Evolutionary conservation across 2,888 invertebrate genomes (phyloP), one percentile per base, ranked within the genome.

Genomic region (Cryptus armator): DNA sequence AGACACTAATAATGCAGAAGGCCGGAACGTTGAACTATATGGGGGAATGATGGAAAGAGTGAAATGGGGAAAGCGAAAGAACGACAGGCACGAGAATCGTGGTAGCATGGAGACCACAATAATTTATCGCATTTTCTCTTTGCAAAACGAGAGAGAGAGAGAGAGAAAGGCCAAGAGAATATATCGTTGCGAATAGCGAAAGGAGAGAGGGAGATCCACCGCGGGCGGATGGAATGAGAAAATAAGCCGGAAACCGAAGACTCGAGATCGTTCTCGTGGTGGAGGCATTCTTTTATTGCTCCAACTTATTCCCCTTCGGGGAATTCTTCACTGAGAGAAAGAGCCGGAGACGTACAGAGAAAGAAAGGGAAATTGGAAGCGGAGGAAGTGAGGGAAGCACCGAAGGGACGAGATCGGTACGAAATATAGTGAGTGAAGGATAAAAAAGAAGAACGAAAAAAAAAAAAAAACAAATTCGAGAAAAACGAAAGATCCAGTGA

Each of bases 81-180:
- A 53, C 48, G 66, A 81, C 64, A 59, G 66, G 32, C 37, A 75
- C 10, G 74, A 53, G 74, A 76, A 77, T 68, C 77, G 62, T 5
- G 24, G 51, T 9, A 37, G 80, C 67, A 81, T 12, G 32, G 75
- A 82, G 67, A 48, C 43, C 79, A 37, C 78, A 82, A 78, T 82
- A 85, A 82, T 85, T 85, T 79, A 85, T 85, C 74, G 75, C 59
- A 85, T 81, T 82, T 79, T 75, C 81, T 71, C 79, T 56, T 70
- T 70, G 43, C 75, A 29, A 48, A 37, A 14, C 62, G 44, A 44
- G 9, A 51, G 16, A 4, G 46, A 44, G 19, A 29, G 68, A 16
- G 32, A 43, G 48, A 43, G 24, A 56, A n/a, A 9, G 56, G 10
- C 56, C 19, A 62, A 51, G n/a, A 12, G 51, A 51, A 10, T 19